Percentiles rank a stretch among this genome's conserved stretches.
phyloP scores from a whole-genome alignment of 2,888 invertebrate species.

The Tipula confusa region DNA sequence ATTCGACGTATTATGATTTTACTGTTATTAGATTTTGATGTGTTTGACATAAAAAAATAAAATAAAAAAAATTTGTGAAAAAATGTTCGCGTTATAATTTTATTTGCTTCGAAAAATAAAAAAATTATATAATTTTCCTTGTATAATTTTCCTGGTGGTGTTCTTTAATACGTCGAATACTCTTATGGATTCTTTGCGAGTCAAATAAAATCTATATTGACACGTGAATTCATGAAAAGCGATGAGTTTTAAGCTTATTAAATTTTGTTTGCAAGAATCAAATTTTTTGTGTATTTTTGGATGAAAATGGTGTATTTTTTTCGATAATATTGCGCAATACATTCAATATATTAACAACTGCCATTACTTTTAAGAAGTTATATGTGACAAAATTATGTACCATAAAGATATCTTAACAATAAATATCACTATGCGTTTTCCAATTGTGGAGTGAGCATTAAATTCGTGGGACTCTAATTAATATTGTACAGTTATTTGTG shows the following conservation, averaged over 20 bases:
- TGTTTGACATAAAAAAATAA: neutral
- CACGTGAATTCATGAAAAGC: neutral
- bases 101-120: neutral
- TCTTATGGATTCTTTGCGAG: neutral
- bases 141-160: neutral
- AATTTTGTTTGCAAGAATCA: neutral
- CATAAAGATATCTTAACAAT: too few relatives aligned
- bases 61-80: neutral
- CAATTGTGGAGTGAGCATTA: too few relatives aligned
- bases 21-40: slow-evolving; percentile 25
- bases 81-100: neutral
- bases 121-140: neutral
- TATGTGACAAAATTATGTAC: too few relatives aligned
- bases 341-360: too few relatives aligned
- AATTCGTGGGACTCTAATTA: too few relatives aligned
- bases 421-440: too few relatives aligned
- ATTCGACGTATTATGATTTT: slow-evolving; percentile 15
- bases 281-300: neutral
- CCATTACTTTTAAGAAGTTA: too few relatives aligned
- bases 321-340: too few relatives aligned
- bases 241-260: slow-evolving; percentile 25
- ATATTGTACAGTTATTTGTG: too few relatives aligned
- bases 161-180: neutral
- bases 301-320: too few relatives aligned
- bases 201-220: neutral